Percentiles rank a stretch among this genome's conserved stretches.
Evolutionary conservation across 2,888 invertebrate species (phyloP).

Genomic region (Athalia cordata): DNA sequence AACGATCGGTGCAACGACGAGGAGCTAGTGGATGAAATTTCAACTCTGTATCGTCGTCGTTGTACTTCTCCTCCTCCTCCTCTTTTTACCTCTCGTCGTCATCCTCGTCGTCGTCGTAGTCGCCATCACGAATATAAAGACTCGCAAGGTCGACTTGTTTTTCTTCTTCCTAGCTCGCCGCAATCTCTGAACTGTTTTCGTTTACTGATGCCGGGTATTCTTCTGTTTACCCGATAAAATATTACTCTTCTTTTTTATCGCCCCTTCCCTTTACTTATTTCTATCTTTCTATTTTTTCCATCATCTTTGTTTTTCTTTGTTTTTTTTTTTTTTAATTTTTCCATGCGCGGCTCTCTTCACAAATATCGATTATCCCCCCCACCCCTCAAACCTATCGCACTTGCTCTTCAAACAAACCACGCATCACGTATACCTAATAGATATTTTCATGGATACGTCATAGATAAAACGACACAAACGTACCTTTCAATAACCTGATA

Average conservation of each 20-base stretch:
- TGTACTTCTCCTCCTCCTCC: no score
- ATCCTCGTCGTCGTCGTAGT: not conserved
- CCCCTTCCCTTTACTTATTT: no score
- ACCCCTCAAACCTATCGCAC: conserved; percentile 4
- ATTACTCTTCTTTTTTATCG: not conserved
- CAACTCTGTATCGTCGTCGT: no score
- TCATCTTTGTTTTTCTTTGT: conserved; percentile 28
- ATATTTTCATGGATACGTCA: no score
- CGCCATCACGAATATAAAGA: not conserved
- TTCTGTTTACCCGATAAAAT: conserved; percentile 27
- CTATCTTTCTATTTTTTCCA: conserved; percentile 37
- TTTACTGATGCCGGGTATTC: not conserved
- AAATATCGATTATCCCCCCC: conserved; percentile 17
- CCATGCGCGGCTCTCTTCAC: conserved; percentile 29
- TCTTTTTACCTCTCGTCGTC: not conserved
- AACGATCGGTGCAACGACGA: no score
- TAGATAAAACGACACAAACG: no score
- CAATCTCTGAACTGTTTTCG: no score
- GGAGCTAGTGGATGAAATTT: conserved; percentile 5
- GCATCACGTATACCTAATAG: no score
- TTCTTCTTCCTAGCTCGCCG: conserved; percentile 13
- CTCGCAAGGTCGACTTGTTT: conserved; percentile 21
- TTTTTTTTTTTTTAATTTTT: conserved; percentile 38
- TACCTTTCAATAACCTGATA: no score
- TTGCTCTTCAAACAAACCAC: not conserved